phyloP scores from a whole-genome alignment of 2,797 vertebrate genomes.

The Acrossocheilus fasciatus region DNA sequence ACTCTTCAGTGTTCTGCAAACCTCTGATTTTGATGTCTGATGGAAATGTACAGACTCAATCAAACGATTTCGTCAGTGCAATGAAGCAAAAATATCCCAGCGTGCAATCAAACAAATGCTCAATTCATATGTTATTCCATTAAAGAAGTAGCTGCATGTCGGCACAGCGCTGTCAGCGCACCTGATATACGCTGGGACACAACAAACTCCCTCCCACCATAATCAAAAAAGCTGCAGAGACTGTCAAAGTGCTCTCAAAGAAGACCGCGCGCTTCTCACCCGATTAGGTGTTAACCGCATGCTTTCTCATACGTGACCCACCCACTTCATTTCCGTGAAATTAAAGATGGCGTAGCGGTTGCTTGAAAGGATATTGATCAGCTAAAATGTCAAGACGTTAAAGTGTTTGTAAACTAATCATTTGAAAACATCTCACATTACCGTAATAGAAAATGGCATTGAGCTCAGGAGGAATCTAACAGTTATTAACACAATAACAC shows the following conservation, averaged over 20 bases:
- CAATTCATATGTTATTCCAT: not conserved
- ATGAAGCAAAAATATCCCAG: not conserved
- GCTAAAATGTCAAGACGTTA: constrained; percentile 13
- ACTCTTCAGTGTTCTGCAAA: not conserved
- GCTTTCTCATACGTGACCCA: not conserved
- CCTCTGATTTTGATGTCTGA: not conserved
- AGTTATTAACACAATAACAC: constrained; percentile 14
- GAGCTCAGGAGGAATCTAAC: not conserved
- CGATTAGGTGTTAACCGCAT: not conserved
- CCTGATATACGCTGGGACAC: constrained; percentile 9
- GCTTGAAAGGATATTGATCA: constrained; percentile 27
- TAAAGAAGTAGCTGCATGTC: not conserved
- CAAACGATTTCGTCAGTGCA: not conserved
- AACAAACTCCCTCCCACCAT: not conserved
- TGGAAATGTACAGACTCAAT: constrained; percentile 23
- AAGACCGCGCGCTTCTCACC: not conserved
- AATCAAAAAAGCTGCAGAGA: not conserved
- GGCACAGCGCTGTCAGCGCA: not conserved
- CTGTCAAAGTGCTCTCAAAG: not conserved
- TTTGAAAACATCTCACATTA: constrained; percentile 18
- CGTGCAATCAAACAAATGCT: not conserved
- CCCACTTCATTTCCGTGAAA: constrained; percentile 19
- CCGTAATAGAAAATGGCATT: not conserved
- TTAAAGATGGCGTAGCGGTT: not conserved
- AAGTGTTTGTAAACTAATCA: constrained; percentile 3